Base-by-base conservation (phyloP, 2,797 vertebrate genomes). In the Sus cebifrons region DNA sequence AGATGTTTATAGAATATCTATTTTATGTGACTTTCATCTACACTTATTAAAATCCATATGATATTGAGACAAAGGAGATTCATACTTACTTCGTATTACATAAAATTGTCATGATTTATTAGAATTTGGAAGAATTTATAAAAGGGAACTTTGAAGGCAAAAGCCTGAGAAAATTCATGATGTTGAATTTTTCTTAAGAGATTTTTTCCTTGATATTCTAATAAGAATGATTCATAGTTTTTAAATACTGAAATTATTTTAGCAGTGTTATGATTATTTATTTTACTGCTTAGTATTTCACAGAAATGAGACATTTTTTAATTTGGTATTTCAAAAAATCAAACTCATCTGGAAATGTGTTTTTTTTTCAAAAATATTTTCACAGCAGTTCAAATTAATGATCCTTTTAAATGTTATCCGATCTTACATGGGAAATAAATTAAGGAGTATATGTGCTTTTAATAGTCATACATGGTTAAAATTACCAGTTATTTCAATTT, bases 191-290 rank as follows among this genome's bases (percentile, higher is more conserved):
- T 60, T 64, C 1, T 64, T n/a, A 18, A 86, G 18, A 58, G 15
- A 60, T 81, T 70, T 49, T 29, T 84, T n/a, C 85, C 23, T 88
- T 87, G 75, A 65, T 71, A 86, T 87, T 58, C 20, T 25, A 86
- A n/a, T 86, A 20, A 77, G 18, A 87, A 74, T 44, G 4, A 58
- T 40, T 87, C 14, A 74, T 67, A 71, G 21, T 60, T 83, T 82
- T 75, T 65, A 90, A 90, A 79, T 49, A 36, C 21, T 75, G 13
- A 96, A 64, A 58, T 70, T 56, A 77, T 16, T 64, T 85, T 54
- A 67, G 17, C 52, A 68, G 9, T 75, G 1, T 86, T 93, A 52
- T 23, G 25, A 32, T 86, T 44, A 52, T 25, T 11, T 58, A 14
- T 40, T 25, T 86, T 36, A 64, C 2, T 82, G 7, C 56, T 75